Base-by-base conservation (phyloP, 1,140 invertebrate species). In the Homarus americanus region DNA sequence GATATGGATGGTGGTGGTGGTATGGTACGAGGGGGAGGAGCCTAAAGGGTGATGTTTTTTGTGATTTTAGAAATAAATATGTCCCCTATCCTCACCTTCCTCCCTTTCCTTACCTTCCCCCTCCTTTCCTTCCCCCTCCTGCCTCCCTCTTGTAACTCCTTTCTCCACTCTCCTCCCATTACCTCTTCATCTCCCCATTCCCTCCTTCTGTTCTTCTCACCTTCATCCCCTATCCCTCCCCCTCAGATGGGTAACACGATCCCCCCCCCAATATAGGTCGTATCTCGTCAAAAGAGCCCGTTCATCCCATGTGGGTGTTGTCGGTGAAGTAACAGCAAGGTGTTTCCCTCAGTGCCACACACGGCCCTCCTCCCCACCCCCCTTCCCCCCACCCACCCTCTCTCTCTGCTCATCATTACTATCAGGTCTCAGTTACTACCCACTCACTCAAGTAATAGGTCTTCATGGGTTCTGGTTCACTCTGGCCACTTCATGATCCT, bases 51-150 rank as follows among this genome's bases (percentile, higher is more conserved):
- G n/a, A n/a, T n/a, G n/a, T n/a, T n/a, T n/a, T n/a, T n/a, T n/a
- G n/a, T n/a, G n/a, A n/a, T n/a, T n/a, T n/a, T n/a, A n/a, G n/a
- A n/a, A n/a, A n/a, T n/a, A n/a, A n/a, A n/a, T n/a, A n/a, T 49
- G 44, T 49, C 15, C 44, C 44, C 44, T 49, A n/a, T n/a, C 44
- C 44, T 49, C 44, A 49, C 44, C 44, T 12, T n/a, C n/a, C n/a
- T n/a, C 44, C 44, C 44, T 12, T 49, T 49, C 44, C 44, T 12
- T 7, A 49, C 44, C 44, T 49, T 53, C 24, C 83, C 32, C 17
- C 69, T 49, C n/a, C 40, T 49, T 40, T 32, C 44, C 66, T 72
- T 72, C 53, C 38, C 44, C 38, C 66, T 73, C 66, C 38, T 73
- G 2, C 58, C 53, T 73, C 66, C 38, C 36, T 38, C 41, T 86